These are phyloP conservation scores for Brachypteracias leptosomus DNA, from an alignment of 2,113 vertebrate species.

Conservation along the genomic window DNA sequence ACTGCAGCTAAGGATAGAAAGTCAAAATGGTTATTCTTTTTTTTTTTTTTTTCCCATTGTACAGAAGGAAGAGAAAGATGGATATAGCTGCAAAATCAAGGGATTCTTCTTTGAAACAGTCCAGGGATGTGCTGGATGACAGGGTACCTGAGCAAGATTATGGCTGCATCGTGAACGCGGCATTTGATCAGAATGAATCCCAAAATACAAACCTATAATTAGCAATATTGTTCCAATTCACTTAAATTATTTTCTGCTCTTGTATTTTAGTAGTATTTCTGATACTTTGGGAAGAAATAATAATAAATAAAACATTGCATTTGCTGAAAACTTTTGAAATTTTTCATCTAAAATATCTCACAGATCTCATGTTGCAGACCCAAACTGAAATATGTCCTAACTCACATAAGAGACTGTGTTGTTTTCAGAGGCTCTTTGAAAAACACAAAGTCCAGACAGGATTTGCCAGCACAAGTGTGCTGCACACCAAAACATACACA, in stretches of 20 bases:
- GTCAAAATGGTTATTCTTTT: not conserved
- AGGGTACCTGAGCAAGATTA: not conserved
- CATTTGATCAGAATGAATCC: constrained; percentile 35
- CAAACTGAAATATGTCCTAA: not conserved
- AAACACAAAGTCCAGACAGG: not conserved
- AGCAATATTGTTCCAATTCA: not conserved
- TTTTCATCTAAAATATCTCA: not conserved
- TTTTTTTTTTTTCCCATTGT: not conserved
- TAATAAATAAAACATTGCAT: not conserved
- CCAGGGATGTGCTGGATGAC: not conserved
- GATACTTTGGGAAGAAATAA: not conserved
- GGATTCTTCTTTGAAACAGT: not conserved
- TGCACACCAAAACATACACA: not conserved
- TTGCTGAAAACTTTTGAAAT: not conserved
- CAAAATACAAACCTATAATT: not conserved
- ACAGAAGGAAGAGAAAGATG: not conserved
- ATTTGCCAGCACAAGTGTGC: not conserved
- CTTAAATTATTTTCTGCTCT: not conserved
- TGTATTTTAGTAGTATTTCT: not conserved
- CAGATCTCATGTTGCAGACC: not conserved
- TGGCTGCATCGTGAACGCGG: not conserved
- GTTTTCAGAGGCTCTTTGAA: not conserved
- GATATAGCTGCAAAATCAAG: fast-evolving
- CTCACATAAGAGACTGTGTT: not conserved
- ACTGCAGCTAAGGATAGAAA: not conserved